Percentiles rank a stretch among this genome's conserved stretches.
Evolutionary conservation across 2,888 invertebrate genomes (phyloP).

Genomic region (Lithophane semibrunnea): DNA sequence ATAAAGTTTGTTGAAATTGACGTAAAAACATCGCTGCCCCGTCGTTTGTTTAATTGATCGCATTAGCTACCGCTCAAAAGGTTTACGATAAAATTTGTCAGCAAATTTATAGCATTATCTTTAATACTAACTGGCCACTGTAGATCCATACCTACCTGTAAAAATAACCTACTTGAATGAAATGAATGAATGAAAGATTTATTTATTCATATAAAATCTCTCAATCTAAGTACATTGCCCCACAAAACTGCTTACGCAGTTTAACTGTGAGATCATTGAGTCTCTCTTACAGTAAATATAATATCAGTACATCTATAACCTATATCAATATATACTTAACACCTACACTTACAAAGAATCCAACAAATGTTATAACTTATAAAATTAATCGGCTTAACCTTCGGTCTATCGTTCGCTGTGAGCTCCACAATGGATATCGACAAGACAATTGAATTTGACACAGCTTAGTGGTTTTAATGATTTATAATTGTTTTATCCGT

Average conservation of each 20-base stretch:
- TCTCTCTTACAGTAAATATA: too few species aligned
- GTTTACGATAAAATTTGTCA: slow-evolving; percentile 4
- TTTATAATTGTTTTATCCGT: neutral
- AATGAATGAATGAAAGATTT: too few species aligned
- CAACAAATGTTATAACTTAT: too few species aligned
- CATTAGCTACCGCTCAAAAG: slow-evolving; percentile 4
- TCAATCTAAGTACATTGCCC: too few species aligned
- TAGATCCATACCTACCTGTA: neutral
- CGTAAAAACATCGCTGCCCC: neutral
- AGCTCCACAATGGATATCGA: neutral
- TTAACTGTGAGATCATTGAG: too few species aligned
- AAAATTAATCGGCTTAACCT: slow-evolving; percentile 18
- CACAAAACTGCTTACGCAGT: too few species aligned
- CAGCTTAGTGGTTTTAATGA: neutral
- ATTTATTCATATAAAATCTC: too few species aligned
- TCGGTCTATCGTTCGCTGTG: neutral
- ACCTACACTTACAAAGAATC: too few species aligned
- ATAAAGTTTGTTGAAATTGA: slow-evolving; percentile 5
- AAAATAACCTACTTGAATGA: slow-evolving; percentile 9
- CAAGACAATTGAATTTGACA: neutral
- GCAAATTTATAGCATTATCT: neutral
- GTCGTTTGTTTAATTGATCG: slow-evolving; percentile 15
- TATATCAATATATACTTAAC: too few species aligned
- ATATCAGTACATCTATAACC: too few species aligned
- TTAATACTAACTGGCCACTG: neutral